A percentile compares a stretch with the other conserved stretches of the same genome.
Conservation (phyloP, 2,797 vertebrate species). For the Carduelis carduelis region DNA sequence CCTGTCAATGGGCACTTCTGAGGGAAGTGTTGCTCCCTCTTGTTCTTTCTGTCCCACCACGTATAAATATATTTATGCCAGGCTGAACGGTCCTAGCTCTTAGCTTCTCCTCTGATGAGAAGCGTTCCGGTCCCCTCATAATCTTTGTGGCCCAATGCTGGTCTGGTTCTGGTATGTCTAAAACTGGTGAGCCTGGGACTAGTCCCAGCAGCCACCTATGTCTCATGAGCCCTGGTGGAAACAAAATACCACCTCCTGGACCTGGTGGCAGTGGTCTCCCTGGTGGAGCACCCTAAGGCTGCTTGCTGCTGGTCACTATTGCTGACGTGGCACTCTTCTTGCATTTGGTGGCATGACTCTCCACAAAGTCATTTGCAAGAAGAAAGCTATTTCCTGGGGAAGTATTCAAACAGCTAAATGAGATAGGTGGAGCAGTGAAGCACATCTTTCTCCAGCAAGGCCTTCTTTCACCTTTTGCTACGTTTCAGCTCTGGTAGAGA, state of each 20-base stretch:
- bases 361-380: background rate
- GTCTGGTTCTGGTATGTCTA: background rate
- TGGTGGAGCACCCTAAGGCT: background rate
- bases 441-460: background rate
- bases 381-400: background rate
- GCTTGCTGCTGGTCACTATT: background rate
- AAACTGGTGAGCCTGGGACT: fast-evolving
- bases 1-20: background rate
- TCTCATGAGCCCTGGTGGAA: background rate
- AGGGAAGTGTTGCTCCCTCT: background rate
- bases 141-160: background rate
- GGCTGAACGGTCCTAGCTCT: background rate
- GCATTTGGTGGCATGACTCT: background rate
- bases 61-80: too few species aligned
- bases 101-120: background rate
- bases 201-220: background rate
- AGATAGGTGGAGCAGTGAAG: background rate
- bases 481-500: background rate
- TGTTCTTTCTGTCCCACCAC: background rate
- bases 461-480: background rate
- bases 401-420: background rate
- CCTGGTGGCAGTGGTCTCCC: background rate
- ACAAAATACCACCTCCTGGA: background rate
- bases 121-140: background rate
- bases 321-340: background rate